Evolutionary conservation across 2,888 invertebrate species (phyloP).

Genomic region (Girardia tigrina): DNA sequence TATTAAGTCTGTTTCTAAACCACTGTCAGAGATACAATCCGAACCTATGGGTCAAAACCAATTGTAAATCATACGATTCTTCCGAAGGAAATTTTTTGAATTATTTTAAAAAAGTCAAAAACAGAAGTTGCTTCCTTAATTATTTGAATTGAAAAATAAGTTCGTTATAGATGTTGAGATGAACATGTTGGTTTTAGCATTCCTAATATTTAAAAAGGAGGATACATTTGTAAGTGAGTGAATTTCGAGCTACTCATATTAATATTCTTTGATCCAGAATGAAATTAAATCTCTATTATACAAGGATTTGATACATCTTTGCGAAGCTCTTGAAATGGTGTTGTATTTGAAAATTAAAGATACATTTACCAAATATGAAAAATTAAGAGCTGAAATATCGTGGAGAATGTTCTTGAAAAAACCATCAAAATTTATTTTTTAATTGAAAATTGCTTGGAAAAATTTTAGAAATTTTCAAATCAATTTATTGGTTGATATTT

Average conservation of each 20-base stretch:
- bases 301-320: neutral
- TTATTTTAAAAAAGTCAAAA: neutral
- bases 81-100: neutral
- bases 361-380: conserved; percentile 10
- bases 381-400: conserved; percentile 10
- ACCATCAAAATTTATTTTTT: neutral
- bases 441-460: too few species aligned
- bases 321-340: conserved; percentile 17
- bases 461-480: too few species aligned
- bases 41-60: conserved; percentile 28
- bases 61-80: neutral
- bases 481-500: too few species aligned
- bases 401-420: neutral
- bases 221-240: neutral
- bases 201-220: neutral
- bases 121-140: neutral
- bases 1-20: conserved; percentile 26
- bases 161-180: neutral
- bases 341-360: conserved; percentile 2
- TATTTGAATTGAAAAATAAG: too few species aligned
- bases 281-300: conserved; percentile 3
- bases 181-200: conserved; percentile 6
- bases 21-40: conserved; percentile 34
- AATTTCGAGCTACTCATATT: too few species aligned
- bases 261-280: too few species aligned